phyloP scores from a whole-genome alignment of 2,113 vertebrate species.

The Periophthalmodon schlosseri region DNA sequence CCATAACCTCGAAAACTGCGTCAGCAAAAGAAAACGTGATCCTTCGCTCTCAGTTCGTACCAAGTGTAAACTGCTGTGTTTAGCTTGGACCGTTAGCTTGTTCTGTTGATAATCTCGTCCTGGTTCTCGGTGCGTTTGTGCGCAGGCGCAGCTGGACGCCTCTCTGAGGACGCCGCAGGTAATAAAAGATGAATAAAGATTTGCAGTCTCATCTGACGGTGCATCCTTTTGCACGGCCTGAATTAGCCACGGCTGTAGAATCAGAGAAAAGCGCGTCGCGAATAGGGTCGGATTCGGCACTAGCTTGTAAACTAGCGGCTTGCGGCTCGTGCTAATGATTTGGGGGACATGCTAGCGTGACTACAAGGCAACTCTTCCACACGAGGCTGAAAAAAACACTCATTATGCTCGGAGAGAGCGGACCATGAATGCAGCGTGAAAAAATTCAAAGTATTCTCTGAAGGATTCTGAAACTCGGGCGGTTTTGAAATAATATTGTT shows the following conservation, averaged over 20 bases:
- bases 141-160: constrained; percentile 26
- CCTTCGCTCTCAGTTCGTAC: constrained; percentile 30
- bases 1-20: constrained; percentile 32
- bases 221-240: constrained; percentile 30
- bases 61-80: constrained; percentile 16
- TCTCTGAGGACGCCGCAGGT: constrained; percentile 36
- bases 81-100: neutral
- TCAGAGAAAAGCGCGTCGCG: constrained; percentile 25
- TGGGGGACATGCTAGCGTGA: constrained; percentile 44
- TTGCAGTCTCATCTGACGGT: constrained; percentile 34
- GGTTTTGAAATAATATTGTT: neutral
- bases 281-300: constrained; percentile 23
- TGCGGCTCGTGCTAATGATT: constrained; percentile 52
- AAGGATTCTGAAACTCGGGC: neutral
- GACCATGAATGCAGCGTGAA: constrained; percentile 17
- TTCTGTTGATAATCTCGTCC: constrained; percentile 20
- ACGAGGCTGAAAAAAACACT: constrained; percentile 44
- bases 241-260: constrained; percentile 41
- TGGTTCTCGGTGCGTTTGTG: constrained; percentile 38
- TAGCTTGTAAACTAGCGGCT: constrained; percentile 31
- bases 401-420: constrained; percentile 29
- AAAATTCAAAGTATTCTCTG: constrained; percentile 7
- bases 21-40: constrained; percentile 26
- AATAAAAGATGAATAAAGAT: constrained; percentile 53
- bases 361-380: constrained; percentile 46